Conservation (phyloP, 2,888 invertebrate genomes). For the Rhagophthalmus giganteus region DNA sequence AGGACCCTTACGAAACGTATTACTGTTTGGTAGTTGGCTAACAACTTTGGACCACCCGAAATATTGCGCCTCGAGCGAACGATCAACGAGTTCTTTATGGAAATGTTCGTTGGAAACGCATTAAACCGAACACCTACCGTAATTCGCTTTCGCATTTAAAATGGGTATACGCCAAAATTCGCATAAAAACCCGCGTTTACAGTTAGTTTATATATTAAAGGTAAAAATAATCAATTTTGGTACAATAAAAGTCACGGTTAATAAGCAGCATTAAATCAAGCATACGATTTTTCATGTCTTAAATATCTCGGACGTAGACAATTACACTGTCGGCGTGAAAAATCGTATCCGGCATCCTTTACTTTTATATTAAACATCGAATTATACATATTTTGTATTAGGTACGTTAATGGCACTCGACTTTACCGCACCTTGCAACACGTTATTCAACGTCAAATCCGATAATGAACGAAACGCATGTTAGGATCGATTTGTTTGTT, state of each 20-base stretch:
- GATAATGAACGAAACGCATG: too few relatives aligned
- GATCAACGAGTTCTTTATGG: too few relatives aligned
- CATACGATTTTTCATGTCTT: conserved; percentile 14
- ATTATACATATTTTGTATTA: neutral
- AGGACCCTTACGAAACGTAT: neutral
- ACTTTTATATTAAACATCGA: conserved; percentile 11
- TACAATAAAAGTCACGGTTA: conserved; percentile 3
- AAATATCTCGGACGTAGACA: conserved; percentile 15
- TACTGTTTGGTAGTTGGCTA: neutral
- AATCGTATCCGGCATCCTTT: conserved; percentile 20
- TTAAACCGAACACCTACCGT: too few relatives aligned
- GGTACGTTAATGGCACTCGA: too few relatives aligned
- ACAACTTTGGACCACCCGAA: neutral
- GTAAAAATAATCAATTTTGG: conserved; percentile 10
- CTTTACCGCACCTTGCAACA: too few relatives aligned
- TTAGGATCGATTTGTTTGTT: too few relatives aligned
- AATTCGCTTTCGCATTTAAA: neutral
- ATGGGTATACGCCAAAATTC: neutral
- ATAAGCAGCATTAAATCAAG: conserved; percentile 10
- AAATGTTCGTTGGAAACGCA: too few relatives aligned
- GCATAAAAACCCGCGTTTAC: neutral
- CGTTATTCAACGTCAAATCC: too few relatives aligned
- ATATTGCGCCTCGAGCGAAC: too few relatives aligned
- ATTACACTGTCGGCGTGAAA: conserved; percentile 14
- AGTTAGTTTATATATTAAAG: conserved; percentile 3